Conservation (phyloP, 53 echinoderm and acorn worm species). For the Stichopus horrens region DNA sequence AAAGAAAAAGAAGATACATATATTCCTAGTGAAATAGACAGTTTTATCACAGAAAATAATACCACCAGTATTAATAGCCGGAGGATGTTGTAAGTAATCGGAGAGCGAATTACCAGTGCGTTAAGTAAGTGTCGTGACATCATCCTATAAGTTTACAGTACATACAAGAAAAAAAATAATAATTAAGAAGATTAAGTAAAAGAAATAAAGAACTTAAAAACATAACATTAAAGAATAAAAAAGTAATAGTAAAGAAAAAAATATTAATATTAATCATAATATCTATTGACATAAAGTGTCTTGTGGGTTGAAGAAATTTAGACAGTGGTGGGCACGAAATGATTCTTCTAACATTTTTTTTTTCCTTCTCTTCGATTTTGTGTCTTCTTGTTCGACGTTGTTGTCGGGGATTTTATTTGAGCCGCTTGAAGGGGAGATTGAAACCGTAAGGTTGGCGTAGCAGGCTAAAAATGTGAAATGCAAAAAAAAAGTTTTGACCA, state of each 20-base stretch:
- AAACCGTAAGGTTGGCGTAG: too few species aligned
- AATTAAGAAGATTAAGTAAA: not conserved
- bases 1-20: not conserved
- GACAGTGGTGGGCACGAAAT: not conserved
- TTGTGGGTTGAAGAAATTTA: not conserved
- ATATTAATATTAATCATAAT: not conserved
- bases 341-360: not conserved
- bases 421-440: too few species aligned
- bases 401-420: too few species aligned
- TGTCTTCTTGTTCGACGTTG: too few species aligned
- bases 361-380: not conserved
- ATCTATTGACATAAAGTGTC: not conserved
- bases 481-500: too few species aligned
- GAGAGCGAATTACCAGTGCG: not conserved
- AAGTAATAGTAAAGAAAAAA: too few species aligned
- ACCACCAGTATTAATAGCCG: too few species aligned
- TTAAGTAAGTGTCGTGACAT: not conserved
- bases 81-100: too few species aligned
- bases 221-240: too few species aligned
- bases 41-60: too few species aligned
- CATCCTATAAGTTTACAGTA: not conserved
- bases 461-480: too few species aligned
- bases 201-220: too few species aligned
- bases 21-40: not conserved
- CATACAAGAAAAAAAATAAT: not conserved